Base-by-base conservation (phyloP, 2,113 vertebrate species). In the Sterna hirundo region DNA sequence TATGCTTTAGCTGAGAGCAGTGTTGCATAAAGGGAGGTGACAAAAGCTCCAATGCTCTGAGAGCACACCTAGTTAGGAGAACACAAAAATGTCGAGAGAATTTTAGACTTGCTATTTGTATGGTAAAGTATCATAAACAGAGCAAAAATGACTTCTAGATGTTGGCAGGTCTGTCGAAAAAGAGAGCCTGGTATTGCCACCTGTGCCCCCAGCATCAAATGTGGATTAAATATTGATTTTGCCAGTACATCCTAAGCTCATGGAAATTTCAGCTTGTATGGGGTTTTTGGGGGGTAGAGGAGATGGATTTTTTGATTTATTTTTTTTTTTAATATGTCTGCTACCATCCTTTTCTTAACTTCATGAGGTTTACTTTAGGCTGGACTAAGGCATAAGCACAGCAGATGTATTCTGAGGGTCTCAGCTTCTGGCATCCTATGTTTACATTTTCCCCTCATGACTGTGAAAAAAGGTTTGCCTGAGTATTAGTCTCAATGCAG, bases 261-360 rank as follows among this genome's bases (percentile, higher is more conserved):
- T 62, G 40, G 15, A 62, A 86, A 72, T 82, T 69, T 95, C 55
- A 78, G 26, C 30, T 5, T 74, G 12, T 52, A 9, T 51, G 34
- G 20, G 11, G 3, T 6, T 51, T n/a, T 46, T 51, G 13, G 5
- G 5, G 2, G 2, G 3, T 3, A 61, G 5, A 11, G 1, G 3
- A 13, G 18, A 8, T 71, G 30, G 18, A 49, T 90, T 74, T 55
- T 14, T 30, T 44, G 9, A 54, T 40, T 55, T 32, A 23, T 68
- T 30, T 40, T n/a, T 44, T 30, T 30, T 40, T n/a, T 44, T 27
- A 38, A 20, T 60, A 26, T 19, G 3, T 44, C 36, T 70, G 22
- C n/a, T 83, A 77, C 55, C 47, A 52, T 76, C 6, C 9, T 75
- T 60, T 78, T 60, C 46, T 42, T 86, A 78, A 70, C 17, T 64